Base-by-base conservation (phyloP, 2,888 invertebrate species). In the Phortica magna region DNA sequence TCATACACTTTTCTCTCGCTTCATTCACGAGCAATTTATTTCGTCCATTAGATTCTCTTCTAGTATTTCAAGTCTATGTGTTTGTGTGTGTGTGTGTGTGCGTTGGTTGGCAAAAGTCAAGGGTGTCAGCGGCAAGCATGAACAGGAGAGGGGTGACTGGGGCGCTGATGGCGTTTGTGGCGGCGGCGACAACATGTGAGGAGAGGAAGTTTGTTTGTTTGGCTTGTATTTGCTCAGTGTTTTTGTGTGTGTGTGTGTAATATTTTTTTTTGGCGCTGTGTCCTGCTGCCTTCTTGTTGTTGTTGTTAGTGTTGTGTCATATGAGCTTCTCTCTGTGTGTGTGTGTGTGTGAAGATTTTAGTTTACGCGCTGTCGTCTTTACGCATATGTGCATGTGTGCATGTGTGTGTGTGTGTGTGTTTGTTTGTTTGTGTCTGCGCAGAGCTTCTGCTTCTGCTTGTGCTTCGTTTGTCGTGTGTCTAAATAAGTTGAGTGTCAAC, bases 401-500 rank as follows among this genome's bases (percentile, higher is more conserved):
- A 6, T 59, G 42, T 64, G 76, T 43, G 74, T 72, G 72, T 43
- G 71, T 76, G 48, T 78, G 73, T 82, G 82, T 79, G 81, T 80
- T 39, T 31, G 31, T 31, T 31, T 31, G 5, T 31, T 31, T 31
- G 31, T 17, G 39, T 72, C 43, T 55, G 72, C 31, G 19, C 55
- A 79, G 79, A 79, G 79, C 82, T 83, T 81, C 7, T 59, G 22
- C 70, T 31, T 17, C 22, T n/a, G 31, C 42, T 19, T 70, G 19
- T 22, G n/a, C 17, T 59, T 57, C 55, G 75, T 70, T 83, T 84
- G 82, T 84, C 83, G 85, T 85, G 89, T 86, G 83, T 85, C 84
- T 87, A 86, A 87, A 88, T 88, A 85, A 87, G 87, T 88, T 88
- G 83, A 84, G 88, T 89, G 87, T 88, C 88, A 88, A 89, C 88